Evolutionary conservation across 1,140 invertebrate genomes (phyloP), one percentile per base, ranked within the genome.

Genomic region (Drosophila rhopaloa): DNA sequence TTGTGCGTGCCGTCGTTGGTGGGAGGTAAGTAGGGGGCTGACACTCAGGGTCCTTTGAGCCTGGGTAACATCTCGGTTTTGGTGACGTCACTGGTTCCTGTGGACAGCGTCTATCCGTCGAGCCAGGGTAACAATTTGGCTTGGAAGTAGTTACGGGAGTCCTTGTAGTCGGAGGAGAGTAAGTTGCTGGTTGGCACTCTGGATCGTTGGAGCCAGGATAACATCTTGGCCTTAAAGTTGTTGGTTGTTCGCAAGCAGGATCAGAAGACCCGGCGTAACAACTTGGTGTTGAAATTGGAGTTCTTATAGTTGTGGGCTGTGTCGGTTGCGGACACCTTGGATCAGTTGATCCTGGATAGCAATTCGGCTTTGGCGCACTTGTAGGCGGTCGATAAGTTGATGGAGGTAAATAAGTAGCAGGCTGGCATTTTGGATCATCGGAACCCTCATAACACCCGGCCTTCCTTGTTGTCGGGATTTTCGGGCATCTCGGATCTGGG

Each of bases 21-120:
- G 70, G 70, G 1, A 47, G 16, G 9, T 73, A 51, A 11, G 74
- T 55, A 9, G 44, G 27, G 11, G 58, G 63, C 55, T 38, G 88
- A 46, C 93, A 94, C 24, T 90, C 78, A 13, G 92, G 93, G 81
- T 94, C 93, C 1, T 63, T 91, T 5, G 83, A 91, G 4, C 93
- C 93, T 7, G 90, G 93, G 70, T 83, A 93, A 72, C 93, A 92
- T 10, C 54, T 29, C 2, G 84, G 68, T 37, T 51, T 73, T 24
- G 75, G 3, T 77, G 91, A 79, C 4, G 79, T 61, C 6, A 8
- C 61, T 0, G 70, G 57, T 0, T 11, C 14, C 37, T 79, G 71
- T 1, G 71, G 59, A 10, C 79, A 81, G 1, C 76, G 65, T 5
- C 46, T 61, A 24, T 81, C 78, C 1, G 10, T 70, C 0, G 78